Evolutionary conservation across 2,888 invertebrate species (phyloP), one percentile per base, ranked within the genome.

Genomic region (Epinotia ramella): DNA sequence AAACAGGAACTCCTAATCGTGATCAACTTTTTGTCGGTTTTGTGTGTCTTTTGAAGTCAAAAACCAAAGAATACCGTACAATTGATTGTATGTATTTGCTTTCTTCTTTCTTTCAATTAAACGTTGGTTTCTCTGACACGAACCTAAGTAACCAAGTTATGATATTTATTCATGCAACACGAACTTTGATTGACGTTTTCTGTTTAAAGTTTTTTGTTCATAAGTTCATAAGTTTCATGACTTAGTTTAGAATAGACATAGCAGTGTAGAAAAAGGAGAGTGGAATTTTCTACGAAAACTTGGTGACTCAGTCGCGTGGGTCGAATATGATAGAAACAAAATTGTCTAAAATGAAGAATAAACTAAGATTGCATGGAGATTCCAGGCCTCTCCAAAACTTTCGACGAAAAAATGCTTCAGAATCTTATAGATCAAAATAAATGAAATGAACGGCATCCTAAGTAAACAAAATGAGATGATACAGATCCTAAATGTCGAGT

Each of bases 1-100:
- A 33, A 28, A 63, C 53, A 73, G 73, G 73, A 68, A 73, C 73
- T 73, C 40, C 18, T 2, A 49, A 63, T 68, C 67, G 68, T 73
- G 73, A 53, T 28, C 18, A 53, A 62, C 44, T 49, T 73, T 60
- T 57, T 62, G 73, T 73, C 73, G 67, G 67, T n/a, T 63, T 44
- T 12, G 3, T 12, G 3, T n/a, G 16, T 20, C 64, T 53, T 73
- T 70, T 75, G 70, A 75, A 70, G 65, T 70, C 59, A 63, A 69
- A 65, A 44, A 49, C 9, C n/a, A 65, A 60, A 70, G 5, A 44
- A 70, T 33, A 46, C 40, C 40, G 9, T 9, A 40, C 9, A 9
- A 40, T 40, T 40, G 9, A 9, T 28, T 3, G 24, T 28, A 28
- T 40, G 40, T 9, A 40, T 40, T 40, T 2, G 40, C 9, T 40